Conservation (phyloP, 2,888 invertebrate species). For the Dryobotodes eremita region DNA sequence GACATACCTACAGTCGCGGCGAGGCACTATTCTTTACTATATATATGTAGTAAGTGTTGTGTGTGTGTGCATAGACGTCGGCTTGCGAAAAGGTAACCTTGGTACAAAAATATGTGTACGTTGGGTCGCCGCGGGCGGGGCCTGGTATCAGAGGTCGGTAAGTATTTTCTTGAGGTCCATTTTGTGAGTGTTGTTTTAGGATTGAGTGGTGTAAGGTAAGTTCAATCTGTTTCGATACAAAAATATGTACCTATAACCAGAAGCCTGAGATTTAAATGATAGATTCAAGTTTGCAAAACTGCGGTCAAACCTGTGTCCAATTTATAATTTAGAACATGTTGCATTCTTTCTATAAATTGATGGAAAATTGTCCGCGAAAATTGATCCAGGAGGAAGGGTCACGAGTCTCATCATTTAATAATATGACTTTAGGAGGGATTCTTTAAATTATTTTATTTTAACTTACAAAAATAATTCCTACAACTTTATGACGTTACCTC, state of each 20-base stretch:
- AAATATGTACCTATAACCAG: neutral
- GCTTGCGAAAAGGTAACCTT: constrained; percentile 80
- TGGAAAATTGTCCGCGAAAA: neutral
- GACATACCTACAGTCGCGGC: constrained; percentile 5
- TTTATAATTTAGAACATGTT: neutral
- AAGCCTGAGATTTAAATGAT: neutral
- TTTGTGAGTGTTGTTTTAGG: constrained; percentile 41
- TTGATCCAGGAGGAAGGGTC: neutral
- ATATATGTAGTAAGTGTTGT: constrained; percentile 4
- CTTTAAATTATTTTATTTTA: neutral
- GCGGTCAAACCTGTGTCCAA: neutral
- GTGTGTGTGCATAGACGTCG: constrained; percentile 55
- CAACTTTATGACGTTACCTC: neutral
- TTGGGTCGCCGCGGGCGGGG: constrained; percentile 58
- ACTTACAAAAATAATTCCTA: neutral
- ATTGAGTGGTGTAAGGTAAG: constrained; percentile 2
- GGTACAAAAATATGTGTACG: constrained; percentile 78
- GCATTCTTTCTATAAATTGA: neutral
- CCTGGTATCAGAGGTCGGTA: constrained; percentile 49
- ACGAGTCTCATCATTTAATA: neutral
- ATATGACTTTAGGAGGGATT: neutral
- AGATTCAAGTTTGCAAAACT: neutral
- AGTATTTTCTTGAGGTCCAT: constrained; percentile 27
- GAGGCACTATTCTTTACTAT: constrained; percentile 18
- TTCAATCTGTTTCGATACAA: constrained; percentile 10